Percentiles rank a stretch among this genome's conserved stretches.
Evolutionary conservation across 37 sponge, comb jelly and placozoan species (phyloP).

Genomic region (Eunapius fragilis): DNA sequence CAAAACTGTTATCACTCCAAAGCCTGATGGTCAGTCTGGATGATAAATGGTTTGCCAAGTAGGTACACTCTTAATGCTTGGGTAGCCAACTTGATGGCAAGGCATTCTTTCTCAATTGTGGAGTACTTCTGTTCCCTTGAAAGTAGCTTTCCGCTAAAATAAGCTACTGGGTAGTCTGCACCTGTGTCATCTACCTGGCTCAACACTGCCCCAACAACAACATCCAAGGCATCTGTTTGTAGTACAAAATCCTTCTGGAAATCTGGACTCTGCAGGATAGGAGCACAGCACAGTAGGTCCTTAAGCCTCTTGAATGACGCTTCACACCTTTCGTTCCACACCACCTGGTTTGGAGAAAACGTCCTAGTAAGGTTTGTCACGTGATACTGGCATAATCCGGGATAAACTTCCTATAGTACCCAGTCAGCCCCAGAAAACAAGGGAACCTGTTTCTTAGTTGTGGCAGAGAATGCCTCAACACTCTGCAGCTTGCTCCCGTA

Average conservation of each 20-base stretch:
- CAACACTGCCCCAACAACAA: constrained; percentile 55
- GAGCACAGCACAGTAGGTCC: constrained; percentile 1
- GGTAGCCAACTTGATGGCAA: too few relatives aligned
- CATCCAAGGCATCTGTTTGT: constrained; percentile 57
- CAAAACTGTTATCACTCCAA: too few relatives aligned
- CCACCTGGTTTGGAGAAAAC: constrained; percentile 9
- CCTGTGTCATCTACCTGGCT: constrained; percentile 34
- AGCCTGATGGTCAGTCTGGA: too few relatives aligned
- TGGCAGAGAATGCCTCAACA: constrained; percentile 10
- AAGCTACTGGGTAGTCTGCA: constrained; percentile 53
- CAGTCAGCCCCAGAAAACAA: constrained; percentile 49
- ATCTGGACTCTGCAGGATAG: constrained; percentile 41
- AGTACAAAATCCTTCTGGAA: constrained; percentile 4
- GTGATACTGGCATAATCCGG: constrained; percentile 37
- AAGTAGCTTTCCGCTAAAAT: constrained; percentile 45
- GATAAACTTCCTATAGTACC: constrained; percentile 58
- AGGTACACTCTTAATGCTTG: too few relatives aligned
- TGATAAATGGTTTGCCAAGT: too few relatives aligned
- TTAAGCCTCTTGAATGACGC: constrained; percentile 37
- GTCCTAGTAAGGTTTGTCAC: constrained; percentile 36
- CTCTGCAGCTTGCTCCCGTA: constrained; percentile 41
- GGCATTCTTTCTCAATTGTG: too few relatives aligned
- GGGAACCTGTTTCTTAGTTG: constrained; percentile 42
- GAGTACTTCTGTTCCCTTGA: too few relatives aligned
- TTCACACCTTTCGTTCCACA: constrained; percentile 17